Percentiles rank a stretch among this genome's conserved stretches.
phyloP scores from a whole-genome alignment of 2,113 vertebrate genomes.

The Callaeas wilsoni region DNA sequence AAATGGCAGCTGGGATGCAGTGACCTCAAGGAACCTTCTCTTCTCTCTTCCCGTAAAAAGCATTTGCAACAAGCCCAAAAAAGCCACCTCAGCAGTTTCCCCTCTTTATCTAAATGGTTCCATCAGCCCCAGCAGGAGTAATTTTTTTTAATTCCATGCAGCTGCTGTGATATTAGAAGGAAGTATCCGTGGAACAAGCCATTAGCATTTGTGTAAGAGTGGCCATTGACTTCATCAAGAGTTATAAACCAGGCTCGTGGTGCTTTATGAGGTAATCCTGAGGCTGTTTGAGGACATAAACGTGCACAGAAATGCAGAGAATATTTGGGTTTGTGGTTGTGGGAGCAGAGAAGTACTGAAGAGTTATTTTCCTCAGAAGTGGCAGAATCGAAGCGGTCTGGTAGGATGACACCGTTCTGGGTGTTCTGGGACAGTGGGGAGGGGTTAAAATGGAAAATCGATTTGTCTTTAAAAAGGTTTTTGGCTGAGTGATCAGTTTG shows the following conservation, averaged over 20 bases:
- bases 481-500: not conserved
- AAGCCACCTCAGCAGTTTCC: not conserved
- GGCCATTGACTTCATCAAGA: not conserved
- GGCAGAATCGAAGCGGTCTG: not conserved
- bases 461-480: not conserved
- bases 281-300: not conserved
- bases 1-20: not conserved
- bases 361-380: not conserved
- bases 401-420: fast-evolving
- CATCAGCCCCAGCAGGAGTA: not conserved
- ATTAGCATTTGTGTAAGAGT: not conserved
- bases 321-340: not conserved
- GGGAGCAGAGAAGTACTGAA: not conserved
- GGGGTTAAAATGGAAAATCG: not conserved
- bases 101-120: not conserved
- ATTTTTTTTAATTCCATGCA: not conserved
- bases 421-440: fast-evolving
- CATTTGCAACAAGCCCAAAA: not conserved
- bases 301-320: not conserved
- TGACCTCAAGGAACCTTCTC: not conserved
- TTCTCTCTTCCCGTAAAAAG: not conserved
- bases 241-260: not conserved
- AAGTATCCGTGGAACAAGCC: not conserved
- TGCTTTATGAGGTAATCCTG: not conserved
- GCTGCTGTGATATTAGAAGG: not conserved